Evolutionary conservation across 2,888 invertebrate species (phyloP), one percentile per base, ranked within the genome.

Genomic region (Nasonia oneida): DNA sequence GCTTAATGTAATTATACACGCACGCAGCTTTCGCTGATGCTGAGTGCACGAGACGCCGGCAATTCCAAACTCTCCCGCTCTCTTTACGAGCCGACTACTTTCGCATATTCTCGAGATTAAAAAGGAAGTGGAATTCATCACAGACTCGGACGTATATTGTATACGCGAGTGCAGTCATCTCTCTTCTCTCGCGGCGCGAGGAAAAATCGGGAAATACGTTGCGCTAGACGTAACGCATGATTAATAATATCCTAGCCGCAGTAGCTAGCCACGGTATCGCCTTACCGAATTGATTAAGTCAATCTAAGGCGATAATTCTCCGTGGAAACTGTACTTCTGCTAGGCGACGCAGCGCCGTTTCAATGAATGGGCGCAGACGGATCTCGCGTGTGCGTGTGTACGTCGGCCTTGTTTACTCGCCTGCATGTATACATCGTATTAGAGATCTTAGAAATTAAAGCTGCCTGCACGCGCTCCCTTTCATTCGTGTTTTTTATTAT

Each of bases 101-200:
- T 42, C 73, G 37, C 10, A 29, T 29, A 67, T 67, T 67, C 73
- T 74, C 33, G 8, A n/a, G 67, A 82, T 85, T 85, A 85, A 85
- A 82, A 75, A 81, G 77, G 64, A 81, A 85, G 57, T 61, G 57
- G 71, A 74, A 81, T 81, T 81, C 74, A 64, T 84, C 50, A 67
- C 47, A 47, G 29, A 29, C 53, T 50, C 47, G 50, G 33, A 47
- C 39, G 29, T 2, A 15, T 61, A 42, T 47, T 47, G 10, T n/a
- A 23, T 67, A 77, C 39, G 29, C 10, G 53, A 42, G 42, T 47
- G 50, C 53, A 70, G 67, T 53, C 61, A 53, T 83, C 33, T n/a
- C 15, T 61, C 23, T 2, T 8, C 8, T 33, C 29, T 37, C 10
- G 57, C 6, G 15, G 4, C 6, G 3, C 6, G 1, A 12, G 57